These are phyloP conservation scores for Drosophila sulfurigaster DNA, from an alignment of 1,140 invertebrate genomes.

Conservation along the genomic window DNA sequence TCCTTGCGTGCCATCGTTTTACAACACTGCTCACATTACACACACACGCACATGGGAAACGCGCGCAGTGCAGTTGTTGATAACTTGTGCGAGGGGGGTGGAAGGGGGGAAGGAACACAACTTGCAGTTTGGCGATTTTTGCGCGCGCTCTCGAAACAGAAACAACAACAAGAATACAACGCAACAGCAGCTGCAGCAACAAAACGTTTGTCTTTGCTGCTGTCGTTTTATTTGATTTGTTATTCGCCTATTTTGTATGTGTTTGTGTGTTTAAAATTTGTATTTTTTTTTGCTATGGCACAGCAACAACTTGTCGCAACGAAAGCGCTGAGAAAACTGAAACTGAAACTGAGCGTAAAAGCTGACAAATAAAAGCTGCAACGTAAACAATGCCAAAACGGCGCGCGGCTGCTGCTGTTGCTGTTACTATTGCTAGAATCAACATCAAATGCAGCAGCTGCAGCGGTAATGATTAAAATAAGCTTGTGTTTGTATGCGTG, in stretches of 20 bases:
- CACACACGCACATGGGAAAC: background rate
- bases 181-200: slow-evolving; percentile 6
- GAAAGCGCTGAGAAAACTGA: slow-evolving; percentile 75
- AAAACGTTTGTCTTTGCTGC: slow-evolving; percentile 16
- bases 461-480: slow-evolving; percentile 61
- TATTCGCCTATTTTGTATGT: background rate
- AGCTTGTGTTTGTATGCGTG: slow-evolving; percentile 41
- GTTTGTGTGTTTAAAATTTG: slow-evolving; percentile 3
- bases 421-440: slow-evolving; percentile 20
- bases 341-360: slow-evolving; percentile 61
- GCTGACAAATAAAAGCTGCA: slow-evolving; percentile 78
- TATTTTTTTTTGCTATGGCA: slow-evolving; percentile 22
- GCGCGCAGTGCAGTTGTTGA: slow-evolving; percentile 1
- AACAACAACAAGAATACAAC: slow-evolving; percentile 12
- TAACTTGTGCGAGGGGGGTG: background rate
- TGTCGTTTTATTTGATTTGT: slow-evolving; percentile 7
- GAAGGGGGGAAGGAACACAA: too few species aligned
- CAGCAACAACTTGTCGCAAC: slow-evolving; percentile 72
- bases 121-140: slow-evolving; percentile 10
- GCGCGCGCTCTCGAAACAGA: slow-evolving; percentile 25
- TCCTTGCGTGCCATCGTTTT: slow-evolving; percentile 75
- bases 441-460: slow-evolving; percentile 64
- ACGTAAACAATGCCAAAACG: slow-evolving; percentile 72
- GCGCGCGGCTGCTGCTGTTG: slow-evolving; percentile 8
- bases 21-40: slow-evolving; percentile 53